Percentiles rank a stretch among this genome's conserved stretches.
Conservation (phyloP, 2,888 invertebrate species). For the Didymodactylos carnosus region DNA sequence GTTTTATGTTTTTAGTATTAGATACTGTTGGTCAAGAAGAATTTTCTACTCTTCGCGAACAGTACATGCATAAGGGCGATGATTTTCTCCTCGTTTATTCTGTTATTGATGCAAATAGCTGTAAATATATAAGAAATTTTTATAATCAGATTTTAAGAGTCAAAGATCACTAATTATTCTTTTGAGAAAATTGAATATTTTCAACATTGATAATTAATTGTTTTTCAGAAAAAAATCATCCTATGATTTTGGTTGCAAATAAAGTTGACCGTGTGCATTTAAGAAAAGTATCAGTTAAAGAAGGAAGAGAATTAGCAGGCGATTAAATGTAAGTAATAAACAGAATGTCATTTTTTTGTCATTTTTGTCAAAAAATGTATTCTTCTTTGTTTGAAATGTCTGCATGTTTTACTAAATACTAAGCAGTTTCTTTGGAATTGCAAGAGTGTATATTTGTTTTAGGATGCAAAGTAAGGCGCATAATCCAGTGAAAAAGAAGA, state of each 20-base stretch:
- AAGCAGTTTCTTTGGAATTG: no score
- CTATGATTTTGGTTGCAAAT: constrained; percentile 76
- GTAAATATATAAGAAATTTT: constrained; percentile 65
- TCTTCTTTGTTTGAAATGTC: no score
- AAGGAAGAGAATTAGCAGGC: constrained; percentile 54
- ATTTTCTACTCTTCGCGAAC: constrained; percentile 66
- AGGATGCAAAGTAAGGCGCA: no score
- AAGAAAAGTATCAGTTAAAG: constrained; percentile 58
- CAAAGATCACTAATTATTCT: constrained; percentile 46
- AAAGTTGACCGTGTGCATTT: constrained; percentile 68
- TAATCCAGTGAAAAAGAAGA: no score
- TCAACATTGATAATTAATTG: no score
- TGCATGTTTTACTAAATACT: no score
- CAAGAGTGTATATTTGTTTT: no score
- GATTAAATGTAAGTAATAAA: no score
- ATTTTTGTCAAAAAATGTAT: no score
- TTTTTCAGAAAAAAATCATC: no score
- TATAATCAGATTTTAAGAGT: constrained; percentile 72
- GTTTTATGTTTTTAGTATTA: no score
- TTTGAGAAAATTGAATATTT: not conserved
- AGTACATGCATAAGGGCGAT: constrained; percentile 77
- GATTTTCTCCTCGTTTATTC: constrained; percentile 79
- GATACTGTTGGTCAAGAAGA: constrained; percentile 72
- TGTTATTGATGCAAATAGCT: constrained; percentile 72
- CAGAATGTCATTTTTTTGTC: no score